Conservation (phyloP, 2,888 invertebrate genomes). For the Punctoribates punctum region DNA sequence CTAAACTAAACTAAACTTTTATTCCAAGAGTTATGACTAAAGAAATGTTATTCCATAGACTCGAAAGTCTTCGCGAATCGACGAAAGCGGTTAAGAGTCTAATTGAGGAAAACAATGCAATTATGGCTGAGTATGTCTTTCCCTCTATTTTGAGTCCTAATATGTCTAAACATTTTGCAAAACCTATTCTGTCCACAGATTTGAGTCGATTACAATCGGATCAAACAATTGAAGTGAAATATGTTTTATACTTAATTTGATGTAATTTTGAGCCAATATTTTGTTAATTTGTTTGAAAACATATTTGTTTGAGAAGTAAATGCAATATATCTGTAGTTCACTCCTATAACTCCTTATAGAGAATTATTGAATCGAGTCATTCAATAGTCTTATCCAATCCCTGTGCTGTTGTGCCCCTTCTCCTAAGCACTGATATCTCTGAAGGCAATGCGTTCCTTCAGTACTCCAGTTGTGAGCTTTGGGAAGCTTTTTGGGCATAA, state of each 20-base stretch:
- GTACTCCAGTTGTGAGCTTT: not conserved
- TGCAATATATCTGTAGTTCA: not conserved
- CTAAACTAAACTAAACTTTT: not conserved
- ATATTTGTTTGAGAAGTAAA: no score
- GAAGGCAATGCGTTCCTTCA: constrained; percentile 7
- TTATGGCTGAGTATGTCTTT: constrained; percentile 38
- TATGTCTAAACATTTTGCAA: not conserved
- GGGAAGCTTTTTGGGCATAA: constrained; percentile 5
- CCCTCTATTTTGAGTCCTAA: not conserved
- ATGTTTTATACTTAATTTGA: no score
- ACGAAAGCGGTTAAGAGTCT: not conserved
- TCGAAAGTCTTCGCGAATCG: constrained; percentile 32
- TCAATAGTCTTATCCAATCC: constrained; percentile 12
- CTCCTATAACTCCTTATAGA: constrained; percentile 31
- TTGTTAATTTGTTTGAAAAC: no score
- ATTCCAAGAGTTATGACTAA: not conserved
- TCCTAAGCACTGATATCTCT: not conserved
- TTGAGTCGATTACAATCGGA: not conserved
- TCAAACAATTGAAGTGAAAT: not conserved
- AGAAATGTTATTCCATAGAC: constrained; percentile 17
- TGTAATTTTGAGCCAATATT: no score
- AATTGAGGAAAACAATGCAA: constrained; percentile 28
- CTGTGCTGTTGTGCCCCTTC: not conserved
- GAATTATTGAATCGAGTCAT: constrained; percentile 10
- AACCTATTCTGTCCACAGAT: not conserved